Conservation (phyloP, 2,113 vertebrate species). For the Nothoprocta perdicaria region DNA sequence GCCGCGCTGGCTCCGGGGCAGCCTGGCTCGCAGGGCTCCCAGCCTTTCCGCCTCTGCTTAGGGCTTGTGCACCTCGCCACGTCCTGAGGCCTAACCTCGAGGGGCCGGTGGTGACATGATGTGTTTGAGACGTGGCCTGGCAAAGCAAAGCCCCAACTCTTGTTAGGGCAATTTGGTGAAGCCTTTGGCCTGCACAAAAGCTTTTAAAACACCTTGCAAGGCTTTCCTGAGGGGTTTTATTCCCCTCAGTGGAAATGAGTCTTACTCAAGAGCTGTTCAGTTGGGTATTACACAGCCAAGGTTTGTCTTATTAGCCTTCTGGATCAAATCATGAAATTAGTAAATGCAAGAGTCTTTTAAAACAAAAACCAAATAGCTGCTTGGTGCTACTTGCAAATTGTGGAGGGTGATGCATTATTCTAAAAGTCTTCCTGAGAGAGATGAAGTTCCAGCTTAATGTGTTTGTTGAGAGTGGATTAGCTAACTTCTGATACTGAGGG, state of each 20-base stretch:
- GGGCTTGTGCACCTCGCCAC: neutral
- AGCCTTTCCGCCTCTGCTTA: neutral
- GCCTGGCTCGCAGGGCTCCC: no score
- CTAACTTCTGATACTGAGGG: neutral
- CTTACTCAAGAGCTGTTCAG: neutral
- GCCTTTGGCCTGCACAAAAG: neutral
- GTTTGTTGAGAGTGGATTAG: neutral
- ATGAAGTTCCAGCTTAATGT: constrained; percentile 16
- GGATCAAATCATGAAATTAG: neutral
- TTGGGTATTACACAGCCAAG: neutral
- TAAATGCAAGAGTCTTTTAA: neutral
- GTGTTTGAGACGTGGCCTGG: neutral
- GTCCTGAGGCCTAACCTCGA: neutral
- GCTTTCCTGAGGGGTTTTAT: neutral
- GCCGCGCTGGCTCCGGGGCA: neutral
- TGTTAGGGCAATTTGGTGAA: neutral
- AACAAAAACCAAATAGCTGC: neutral
- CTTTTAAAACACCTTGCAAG: neutral
- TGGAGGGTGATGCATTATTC: neutral
- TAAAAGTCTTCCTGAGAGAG: neutral
- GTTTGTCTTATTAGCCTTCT: neutral
- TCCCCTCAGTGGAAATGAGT: neutral
- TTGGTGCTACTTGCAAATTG: neutral
- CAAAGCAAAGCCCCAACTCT: neutral
- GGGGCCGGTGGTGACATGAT: neutral